Conservation (phyloP, 2,888 invertebrate genomes). For the Phymatocera aterrima region DNA sequence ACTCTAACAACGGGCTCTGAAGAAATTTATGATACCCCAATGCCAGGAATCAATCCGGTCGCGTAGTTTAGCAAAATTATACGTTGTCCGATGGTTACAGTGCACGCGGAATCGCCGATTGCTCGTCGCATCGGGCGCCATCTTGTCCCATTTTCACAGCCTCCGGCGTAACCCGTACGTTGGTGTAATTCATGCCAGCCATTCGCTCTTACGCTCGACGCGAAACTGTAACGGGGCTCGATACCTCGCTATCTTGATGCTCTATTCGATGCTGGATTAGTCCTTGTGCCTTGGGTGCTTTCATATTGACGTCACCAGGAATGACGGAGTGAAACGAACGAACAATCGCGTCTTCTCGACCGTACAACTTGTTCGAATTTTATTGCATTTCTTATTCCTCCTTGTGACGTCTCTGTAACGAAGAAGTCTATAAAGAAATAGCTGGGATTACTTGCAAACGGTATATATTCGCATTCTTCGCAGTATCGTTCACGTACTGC, state of each 20-base stretch:
- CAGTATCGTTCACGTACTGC: background rate
- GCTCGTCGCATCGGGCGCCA: slow-evolving; percentile 43
- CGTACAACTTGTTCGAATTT: background rate
- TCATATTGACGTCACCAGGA: too few species aligned
- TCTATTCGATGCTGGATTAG: too few species aligned
- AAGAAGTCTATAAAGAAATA: too few species aligned
- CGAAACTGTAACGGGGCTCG: background rate
- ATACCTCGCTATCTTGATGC: background rate
- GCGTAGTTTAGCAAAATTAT: slow-evolving; percentile 67
- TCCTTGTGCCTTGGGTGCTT: background rate
- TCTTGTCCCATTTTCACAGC: slow-evolving; percentile 40
- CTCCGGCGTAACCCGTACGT: background rate
- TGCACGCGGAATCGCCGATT: slow-evolving; percentile 43
- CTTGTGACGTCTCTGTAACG: background rate
- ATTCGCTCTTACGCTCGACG: slow-evolving; percentile 23
- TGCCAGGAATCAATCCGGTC: slow-evolving; percentile 70
- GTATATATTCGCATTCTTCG: background rate
- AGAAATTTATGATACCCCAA: slow-evolving; percentile 66
- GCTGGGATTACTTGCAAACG: background rate
- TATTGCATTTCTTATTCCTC: background rate
- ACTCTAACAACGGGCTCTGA: slow-evolving; percentile 19
- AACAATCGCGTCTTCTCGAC: background rate
- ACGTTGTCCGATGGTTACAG: slow-evolving; percentile 55
- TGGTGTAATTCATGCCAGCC: slow-evolving; percentile 23
- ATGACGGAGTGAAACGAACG: too few species aligned